Evolutionary conservation across 2,888 invertebrate genomes (phyloP).

Genomic region (Arctia plantaginis): DNA sequence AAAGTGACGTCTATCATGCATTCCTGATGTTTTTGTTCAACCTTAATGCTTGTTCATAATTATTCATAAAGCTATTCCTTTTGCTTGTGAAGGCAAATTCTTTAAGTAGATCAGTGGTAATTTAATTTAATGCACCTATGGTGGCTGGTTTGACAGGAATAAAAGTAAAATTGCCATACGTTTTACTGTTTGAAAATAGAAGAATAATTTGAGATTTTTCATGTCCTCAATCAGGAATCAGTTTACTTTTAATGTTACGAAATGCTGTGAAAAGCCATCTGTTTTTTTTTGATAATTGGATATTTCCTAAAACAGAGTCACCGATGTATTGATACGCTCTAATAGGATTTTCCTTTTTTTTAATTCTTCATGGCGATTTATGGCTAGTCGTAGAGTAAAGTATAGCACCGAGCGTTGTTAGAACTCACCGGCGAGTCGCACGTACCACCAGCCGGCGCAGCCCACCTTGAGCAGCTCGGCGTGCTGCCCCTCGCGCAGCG

Average conservation of each 20-base stretch:
- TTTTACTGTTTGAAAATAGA: background rate
- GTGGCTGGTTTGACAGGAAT: background rate
- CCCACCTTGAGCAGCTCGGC: constrained; percentile 96
- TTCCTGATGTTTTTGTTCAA: background rate
- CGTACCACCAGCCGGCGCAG: constrained; percentile 99
- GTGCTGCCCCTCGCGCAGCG: constrained; percentile 95
- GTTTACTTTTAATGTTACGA: background rate
- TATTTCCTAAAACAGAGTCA: too few species aligned
- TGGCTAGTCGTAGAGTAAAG: background rate
- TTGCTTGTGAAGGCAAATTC: too few species aligned
- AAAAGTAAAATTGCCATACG: background rate
- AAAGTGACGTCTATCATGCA: background rate
- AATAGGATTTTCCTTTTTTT: background rate
- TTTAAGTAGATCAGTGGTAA: background rate
- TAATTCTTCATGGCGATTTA: background rate
- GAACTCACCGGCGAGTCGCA: constrained; percentile 91
- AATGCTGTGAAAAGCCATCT: background rate
- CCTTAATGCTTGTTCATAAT: too few species aligned
- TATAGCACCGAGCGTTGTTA: background rate
- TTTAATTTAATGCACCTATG: background rate
- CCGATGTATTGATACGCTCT: too few species aligned
- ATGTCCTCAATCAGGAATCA: background rate
- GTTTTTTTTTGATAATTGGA: background rate
- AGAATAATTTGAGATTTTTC: background rate
- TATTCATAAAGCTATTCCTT: too few species aligned